Percentiles rank a stretch among this genome's conserved stretches.
phyloP scores from a whole-genome alignment of 2,113 vertebrate species.

The Megaceryle torquata region DNA sequence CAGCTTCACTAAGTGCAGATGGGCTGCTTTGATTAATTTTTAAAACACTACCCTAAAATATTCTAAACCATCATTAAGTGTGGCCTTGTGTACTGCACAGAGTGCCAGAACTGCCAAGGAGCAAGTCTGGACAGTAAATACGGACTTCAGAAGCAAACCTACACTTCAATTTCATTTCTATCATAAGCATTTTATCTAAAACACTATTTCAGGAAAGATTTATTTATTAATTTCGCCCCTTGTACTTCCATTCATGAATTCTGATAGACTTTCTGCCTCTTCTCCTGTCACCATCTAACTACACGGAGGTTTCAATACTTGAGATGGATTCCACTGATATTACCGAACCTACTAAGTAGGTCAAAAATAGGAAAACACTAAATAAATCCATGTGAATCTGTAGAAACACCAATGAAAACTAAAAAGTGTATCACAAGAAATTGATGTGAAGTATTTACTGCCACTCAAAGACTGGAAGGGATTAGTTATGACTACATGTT shows the following conservation, averaged over 20 bases:
- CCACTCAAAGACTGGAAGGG: background rate
- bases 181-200: background rate
- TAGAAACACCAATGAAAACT: background rate
- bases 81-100: background rate
- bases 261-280: background rate
- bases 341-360: background rate
- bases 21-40: background rate
- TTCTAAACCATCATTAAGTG: background rate
- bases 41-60: background rate
- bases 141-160: background rate
- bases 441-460: background rate
- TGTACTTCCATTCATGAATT: background rate
- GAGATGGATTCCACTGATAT: background rate
- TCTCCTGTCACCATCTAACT: background rate
- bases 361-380: background rate
- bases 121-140: background rate
- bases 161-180: background rate
- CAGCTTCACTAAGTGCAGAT: background rate
- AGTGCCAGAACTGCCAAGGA: background rate
- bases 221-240: background rate
- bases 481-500: constrained; percentile 5
- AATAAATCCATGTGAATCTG: background rate
- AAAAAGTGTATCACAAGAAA: background rate
- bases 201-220: background rate
- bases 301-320: background rate